phyloP scores from a whole-genome alignment of 92 coral and sea anemone genomes.

The Siderastrea radians region DNA sequence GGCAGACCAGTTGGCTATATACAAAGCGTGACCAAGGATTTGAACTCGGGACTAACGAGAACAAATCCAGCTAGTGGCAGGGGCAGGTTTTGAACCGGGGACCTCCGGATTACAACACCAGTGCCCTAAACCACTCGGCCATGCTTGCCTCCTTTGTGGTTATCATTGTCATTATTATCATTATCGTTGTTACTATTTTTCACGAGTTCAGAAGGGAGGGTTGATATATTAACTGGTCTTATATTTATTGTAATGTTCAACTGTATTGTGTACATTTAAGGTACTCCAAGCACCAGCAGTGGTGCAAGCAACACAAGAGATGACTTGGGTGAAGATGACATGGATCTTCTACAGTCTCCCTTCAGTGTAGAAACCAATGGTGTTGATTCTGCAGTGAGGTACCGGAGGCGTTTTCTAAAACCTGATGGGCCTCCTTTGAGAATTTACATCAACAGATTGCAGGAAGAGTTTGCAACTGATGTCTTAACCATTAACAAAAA shows the following conservation, averaged over 20 bases:
- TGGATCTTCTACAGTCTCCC: conserved; percentile 12
- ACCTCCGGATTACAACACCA: too few relatives aligned
- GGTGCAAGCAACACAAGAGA: conserved; percentile 15
- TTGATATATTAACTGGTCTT: too few relatives aligned
- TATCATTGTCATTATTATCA: too few relatives aligned
- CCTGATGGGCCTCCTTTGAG: conserved; percentile 5
- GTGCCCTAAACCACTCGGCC: too few relatives aligned
- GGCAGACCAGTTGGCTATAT: too few relatives aligned
- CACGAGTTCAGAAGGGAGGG: too few relatives aligned
- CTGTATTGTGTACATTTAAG: conserved; percentile 7
- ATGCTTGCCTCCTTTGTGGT: too few relatives aligned
- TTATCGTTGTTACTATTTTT: too few relatives aligned
- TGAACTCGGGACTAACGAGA: too few relatives aligned
- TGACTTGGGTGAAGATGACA: conserved; percentile 2
- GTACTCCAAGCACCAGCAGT: conserved; percentile 17
- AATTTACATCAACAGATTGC: conserved; percentile 7
- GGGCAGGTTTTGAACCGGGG: too few relatives aligned
- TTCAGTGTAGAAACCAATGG: conserved; percentile 22
- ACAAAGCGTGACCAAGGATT: too few relatives aligned
- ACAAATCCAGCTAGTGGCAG: too few relatives aligned
- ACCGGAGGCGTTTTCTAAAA: not conserved
- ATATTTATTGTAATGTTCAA: not conserved
- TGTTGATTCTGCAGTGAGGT: not conserved
- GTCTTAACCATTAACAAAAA: conserved; percentile 46
- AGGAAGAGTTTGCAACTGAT: conserved; percentile 42